Evolutionary conservation across 2,888 invertebrate species (phyloP).

Genomic region (Sclerodermus sp.): DNA sequence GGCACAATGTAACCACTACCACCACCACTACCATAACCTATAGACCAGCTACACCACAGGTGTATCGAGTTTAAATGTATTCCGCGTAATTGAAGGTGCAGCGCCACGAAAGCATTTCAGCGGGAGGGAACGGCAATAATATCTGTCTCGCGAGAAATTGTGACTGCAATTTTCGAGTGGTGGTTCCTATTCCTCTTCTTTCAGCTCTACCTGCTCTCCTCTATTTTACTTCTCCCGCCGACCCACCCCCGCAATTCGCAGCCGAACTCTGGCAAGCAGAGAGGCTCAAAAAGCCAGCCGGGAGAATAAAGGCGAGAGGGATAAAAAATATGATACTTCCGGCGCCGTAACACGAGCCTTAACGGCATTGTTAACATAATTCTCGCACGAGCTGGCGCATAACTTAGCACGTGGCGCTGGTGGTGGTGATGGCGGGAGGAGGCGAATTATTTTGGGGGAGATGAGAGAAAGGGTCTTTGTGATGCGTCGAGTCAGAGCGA

Average conservation of each 20-base stretch:
- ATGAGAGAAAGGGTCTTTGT: conserved; percentile 4
- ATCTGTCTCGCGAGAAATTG: conserved; percentile 49
- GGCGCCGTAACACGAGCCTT: conserved; percentile 30
- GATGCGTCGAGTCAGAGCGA: background rate
- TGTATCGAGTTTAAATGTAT: conserved; percentile 44
- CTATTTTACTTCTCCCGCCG: conserved; percentile 5
- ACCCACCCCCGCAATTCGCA: too few relatives aligned
- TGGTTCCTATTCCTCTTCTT: conserved; percentile 4
- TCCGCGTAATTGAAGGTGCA: conserved; percentile 44
- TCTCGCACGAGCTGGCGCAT: conserved; percentile 25
- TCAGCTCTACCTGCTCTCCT: conserved; percentile 11
- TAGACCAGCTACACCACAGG: conserved; percentile 22
- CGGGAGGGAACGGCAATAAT: conserved; percentile 37
- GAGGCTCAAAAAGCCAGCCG: too few relatives aligned
- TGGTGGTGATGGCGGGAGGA: conserved; percentile 2
- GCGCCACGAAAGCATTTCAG: conserved; percentile 33
- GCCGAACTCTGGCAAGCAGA: too few relatives aligned
- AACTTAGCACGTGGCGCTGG: conserved; percentile 13
- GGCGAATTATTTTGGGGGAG: conserved; percentile 27
- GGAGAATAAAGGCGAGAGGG: conserved; percentile 1
- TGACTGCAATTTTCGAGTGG: conserved; percentile 47
- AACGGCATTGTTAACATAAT: conserved; percentile 42
- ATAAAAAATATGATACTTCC: conserved; percentile 32
- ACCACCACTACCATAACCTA: too few relatives aligned
- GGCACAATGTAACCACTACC: background rate